Evolutionary conservation across 2,797 vertebrate species (phyloP), one percentile per base, ranked within the genome.

Genomic region (Steatocranus sp.): DNA sequence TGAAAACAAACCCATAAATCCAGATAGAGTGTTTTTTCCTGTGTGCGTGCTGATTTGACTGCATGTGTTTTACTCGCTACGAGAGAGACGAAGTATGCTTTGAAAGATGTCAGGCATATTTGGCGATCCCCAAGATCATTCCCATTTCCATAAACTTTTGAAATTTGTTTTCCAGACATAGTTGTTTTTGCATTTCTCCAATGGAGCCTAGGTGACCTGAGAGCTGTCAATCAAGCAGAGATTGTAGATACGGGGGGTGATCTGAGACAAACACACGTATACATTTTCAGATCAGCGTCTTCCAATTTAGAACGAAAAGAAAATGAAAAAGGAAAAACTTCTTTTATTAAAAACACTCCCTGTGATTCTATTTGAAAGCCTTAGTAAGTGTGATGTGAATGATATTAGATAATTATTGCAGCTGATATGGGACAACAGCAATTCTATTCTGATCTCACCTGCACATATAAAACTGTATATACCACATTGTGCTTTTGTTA

Each of bases 141-240:
- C 76, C 48, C 75, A 93, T 93, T 87, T 87, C 56, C 88, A 91
- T 89, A 85, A 73, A 91, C 86, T 63, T 92, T 68, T 87, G 76
- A 92, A 87, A 88, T 81, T n/a, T 90, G 82, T 90, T 92, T 89
- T 89, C 46, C 43, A 79, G 66, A 85, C 36, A 61, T 48, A 70
- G 77, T 66, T 82, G 74, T 81, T 88, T 83, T 89, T 87, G 46
- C 74, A 58, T 68, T 81, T 49, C 27, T 7, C n/a, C 6, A 23
- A 27, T 5, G 20, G 38, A 48, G 61, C 25, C 48, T 14, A 15
- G 27, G 78, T 25, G 50, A 86, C 77, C 56, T 34, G 4, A 6
- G 32, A 75, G 70, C 81, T 89, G 90, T 83, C 91, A 89, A 14
- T 91, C 91, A 91, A 80, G 53, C 2, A 15, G 2, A 20, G 54